Evolutionary conservation across 2,888 invertebrate species (phyloP), one percentile per base, ranked within the genome.

Genomic region (Parnassius mnemosyne): DNA sequence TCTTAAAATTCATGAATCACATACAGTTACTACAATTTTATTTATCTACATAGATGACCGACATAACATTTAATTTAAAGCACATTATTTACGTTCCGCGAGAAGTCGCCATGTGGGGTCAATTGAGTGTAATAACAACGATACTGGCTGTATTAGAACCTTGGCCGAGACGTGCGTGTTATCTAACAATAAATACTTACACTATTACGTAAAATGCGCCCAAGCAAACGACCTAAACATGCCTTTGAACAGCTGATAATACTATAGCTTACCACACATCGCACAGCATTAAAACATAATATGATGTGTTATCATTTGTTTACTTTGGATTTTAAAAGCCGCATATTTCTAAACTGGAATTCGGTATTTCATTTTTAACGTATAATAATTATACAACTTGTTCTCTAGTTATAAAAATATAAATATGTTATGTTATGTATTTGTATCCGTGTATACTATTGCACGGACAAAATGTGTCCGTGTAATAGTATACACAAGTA

Each of bases 61-160:
- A 16, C 49, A 10, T 49, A 12, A 16, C 49, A 9, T 49, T 49
- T 49, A n/a, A 47, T 57, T 61, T 34, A 53, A 12, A 44, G 53
- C 47, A 47, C 25, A 53, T 52, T 57, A 50, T 34, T 41, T 11
- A 16, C 44, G 44, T 54, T 56, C n/a, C 46, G 13, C 51, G 43
- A 51, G 58, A 57, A 46, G 62, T 10, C 25, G 54, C 44, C 63
- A 58, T 55, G 50, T 44, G 54, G 42, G 47, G 63, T 67, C 67
- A 73, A 73, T 73, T 72, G 69, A 65, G 53, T 62, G 61, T 66
- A 69, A 68, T 67, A 63, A 66, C 66, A 60, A 57, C 57, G 58
- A 62, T 53, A 58, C 57, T 60, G 54, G 60, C 60, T 57, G 64
- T 64, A 53, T 50, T 61, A 60, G 65, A 68, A 68, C 69, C 70